Percentiles rank a stretch among this genome's conserved stretches.
These are phyloP conservation scores for Tetraneura akinire DNA, from an alignment of 1,140 invertebrate genomes.

Conservation along the genomic window DNA sequence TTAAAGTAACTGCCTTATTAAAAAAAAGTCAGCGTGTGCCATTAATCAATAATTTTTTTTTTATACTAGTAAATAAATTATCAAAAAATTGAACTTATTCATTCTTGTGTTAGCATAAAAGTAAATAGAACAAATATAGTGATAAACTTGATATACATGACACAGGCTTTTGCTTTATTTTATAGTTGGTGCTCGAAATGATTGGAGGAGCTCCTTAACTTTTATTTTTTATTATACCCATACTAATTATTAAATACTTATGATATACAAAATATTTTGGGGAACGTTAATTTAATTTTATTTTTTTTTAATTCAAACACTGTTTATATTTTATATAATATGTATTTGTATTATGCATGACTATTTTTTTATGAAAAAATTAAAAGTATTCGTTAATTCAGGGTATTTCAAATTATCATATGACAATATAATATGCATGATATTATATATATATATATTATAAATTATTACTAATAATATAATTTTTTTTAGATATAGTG, in stretches of 20 bases:
- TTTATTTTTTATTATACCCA: too few relatives aligned
- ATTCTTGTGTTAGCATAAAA: not conserved
- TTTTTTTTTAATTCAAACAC: too few relatives aligned
- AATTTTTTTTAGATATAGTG: not conserved
- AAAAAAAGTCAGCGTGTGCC: not conserved
- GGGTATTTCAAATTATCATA: not conserved
- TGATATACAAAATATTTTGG: not conserved
- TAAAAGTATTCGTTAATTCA: too few relatives aligned
- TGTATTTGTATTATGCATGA: too few relatives aligned
- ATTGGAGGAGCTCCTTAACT: too few relatives aligned
- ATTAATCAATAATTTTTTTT: conserved; percentile 7
- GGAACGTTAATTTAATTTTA: not conserved
- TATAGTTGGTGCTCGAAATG: too few relatives aligned
- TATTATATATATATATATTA: not conserved
- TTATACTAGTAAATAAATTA: not conserved
- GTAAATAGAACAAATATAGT: not conserved
- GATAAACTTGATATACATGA: not conserved
- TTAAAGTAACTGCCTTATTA: conserved; percentile 29
- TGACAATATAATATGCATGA: not conserved
- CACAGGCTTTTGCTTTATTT: conserved; percentile 21
- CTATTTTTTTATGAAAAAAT: too few relatives aligned
- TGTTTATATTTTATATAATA: too few relatives aligned
- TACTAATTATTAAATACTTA: too few relatives aligned
- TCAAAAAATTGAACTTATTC: too few relatives aligned
- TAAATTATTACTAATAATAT: conserved; percentile 4